Evolutionary conservation across 2,113 vertebrate genomes (phyloP).

Genomic region (Crotalus tigris): DNA sequence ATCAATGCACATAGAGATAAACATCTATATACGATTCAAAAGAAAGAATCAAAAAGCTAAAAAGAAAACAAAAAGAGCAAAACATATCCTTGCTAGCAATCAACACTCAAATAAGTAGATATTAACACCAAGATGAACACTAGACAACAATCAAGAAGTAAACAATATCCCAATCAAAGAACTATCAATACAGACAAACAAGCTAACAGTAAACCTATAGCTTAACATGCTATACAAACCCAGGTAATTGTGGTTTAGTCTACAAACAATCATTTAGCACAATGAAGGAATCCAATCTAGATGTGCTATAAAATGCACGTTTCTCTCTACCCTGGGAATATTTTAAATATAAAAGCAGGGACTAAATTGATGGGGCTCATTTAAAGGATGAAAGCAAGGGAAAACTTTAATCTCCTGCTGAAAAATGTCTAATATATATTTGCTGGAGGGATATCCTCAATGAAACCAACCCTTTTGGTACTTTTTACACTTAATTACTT

Average conservation of each 20-base stretch:
- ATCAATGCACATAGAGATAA: not conserved
- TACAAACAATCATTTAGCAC: not conserved
- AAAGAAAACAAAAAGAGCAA: too few relatives aligned
- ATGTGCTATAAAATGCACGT: not conserved
- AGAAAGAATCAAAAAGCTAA: not conserved
- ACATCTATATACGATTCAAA: not conserved
- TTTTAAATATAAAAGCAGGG: not conserved
- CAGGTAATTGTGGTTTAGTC: not conserved
- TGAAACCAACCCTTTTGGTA: not conserved
- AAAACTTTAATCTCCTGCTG: not conserved
- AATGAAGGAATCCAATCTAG: not conserved
- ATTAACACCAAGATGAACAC: too few relatives aligned
- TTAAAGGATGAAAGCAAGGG: not conserved
- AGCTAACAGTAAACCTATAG: not conserved
- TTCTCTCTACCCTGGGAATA: not conserved
- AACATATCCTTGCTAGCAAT: too few relatives aligned
- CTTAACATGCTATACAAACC: not conserved
- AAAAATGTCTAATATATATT: not conserved
- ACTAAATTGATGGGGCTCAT: not conserved
- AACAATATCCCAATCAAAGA: not conserved
- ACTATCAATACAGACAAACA: not conserved
- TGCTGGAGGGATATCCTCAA: not conserved
- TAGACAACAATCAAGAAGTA: too few relatives aligned
- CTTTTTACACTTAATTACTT: accelerated
- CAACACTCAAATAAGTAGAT: too few relatives aligned